Evolutionary conservation across 2,888 invertebrate genomes (phyloP), one percentile per base, ranked within the genome.

Genomic region (Lithosia quadra): DNA sequence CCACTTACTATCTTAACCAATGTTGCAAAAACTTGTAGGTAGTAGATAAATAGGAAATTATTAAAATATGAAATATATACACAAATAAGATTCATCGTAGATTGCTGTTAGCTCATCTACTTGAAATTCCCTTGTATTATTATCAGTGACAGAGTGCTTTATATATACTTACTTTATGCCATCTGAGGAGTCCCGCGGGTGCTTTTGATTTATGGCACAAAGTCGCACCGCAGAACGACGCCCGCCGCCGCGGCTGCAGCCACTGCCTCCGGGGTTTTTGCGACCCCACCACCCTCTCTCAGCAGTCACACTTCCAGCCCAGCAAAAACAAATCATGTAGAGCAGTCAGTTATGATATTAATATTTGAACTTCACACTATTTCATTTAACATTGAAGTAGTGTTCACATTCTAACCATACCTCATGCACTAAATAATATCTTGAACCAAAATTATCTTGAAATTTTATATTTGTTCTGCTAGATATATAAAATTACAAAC

Each of bases 151-250:
- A 85, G 80, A 86, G 84, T 87, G 85, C 86, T 88, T 85, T 90
- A 88, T 90, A 88, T 85, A 66, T 79, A 79, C 76, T 88, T 88
- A 88, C 86, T 84, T 87, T 86, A 86, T 88, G 86, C 84, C 85
- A 88, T 83, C 80, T 66, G 88, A 87, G 88, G 86, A 88, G 82
- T 90, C 91, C 90, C 92, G 81, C 82, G 91, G 90, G 91, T 90
- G 88, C 87, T 89, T 92, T 92, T 94, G 93, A 94, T 94, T 94
- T 93, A 94, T 92, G 90, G 88, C 84, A 82, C 84, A 87, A 90
- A 92, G 92, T 91, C 88, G 85, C 87, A 85, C 87, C 88, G 88
- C 88, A 84, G 83, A 86, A 83, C 84, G 78, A 77, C 76, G 76
- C 76, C 78, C 84, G 78, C 83, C 84, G 84, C 77, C 82, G 82